Base-by-base conservation (phyloP, 2,888 invertebrate genomes). In the Cantharis nigra region DNA sequence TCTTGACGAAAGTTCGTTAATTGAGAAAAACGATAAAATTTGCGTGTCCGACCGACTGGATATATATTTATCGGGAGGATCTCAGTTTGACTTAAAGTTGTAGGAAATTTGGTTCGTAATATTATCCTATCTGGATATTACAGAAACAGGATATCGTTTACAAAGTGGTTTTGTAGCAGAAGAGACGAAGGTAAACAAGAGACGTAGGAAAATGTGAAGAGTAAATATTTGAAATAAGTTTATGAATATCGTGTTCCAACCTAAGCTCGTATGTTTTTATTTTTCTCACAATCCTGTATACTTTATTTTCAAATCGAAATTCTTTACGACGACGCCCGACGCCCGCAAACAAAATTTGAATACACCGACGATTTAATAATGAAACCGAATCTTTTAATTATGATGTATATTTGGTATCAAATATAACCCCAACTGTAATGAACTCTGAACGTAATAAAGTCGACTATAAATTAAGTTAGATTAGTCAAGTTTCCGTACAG, bases 131-230 rank as follows among this genome's bases (percentile, higher is more conserved):
- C 79, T 77, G 81, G 78, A 80, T 80, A 76, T 69, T 77, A 70
- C 76, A 62, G 75, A 71, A 80, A 79, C 79, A 80, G 78, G 81
- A 80, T 77, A 83, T 81, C 83, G 82, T 82, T 83, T 83, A 81
- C 81, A 81, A 82, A 82, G 79, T 78, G 79, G 80, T 74, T 80
- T 82, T 80, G 80, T 74, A 79, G 79, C 78, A 78, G 79, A 78
- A 80, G 79, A 80, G 81, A 80, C 80, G 77, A 79, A 82, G 76
- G 82, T 82, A 83, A 83, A 83, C 83, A 83, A 81, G 80, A 81
- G 79, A 82, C 81, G 81, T 81, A 82, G 82, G 81, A 82, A 83
- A 83, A 82, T 80, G 80, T 80, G 80, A 78, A 75, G 75, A 78
- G 80, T 79, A 80, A 80, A 80, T 80, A 80, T 80, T 82, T 82